These are phyloP conservation scores for Scophthalmus maximus DNA, from an alignment of 2,113 vertebrate genomes.

Conservation along the genomic window DNA sequence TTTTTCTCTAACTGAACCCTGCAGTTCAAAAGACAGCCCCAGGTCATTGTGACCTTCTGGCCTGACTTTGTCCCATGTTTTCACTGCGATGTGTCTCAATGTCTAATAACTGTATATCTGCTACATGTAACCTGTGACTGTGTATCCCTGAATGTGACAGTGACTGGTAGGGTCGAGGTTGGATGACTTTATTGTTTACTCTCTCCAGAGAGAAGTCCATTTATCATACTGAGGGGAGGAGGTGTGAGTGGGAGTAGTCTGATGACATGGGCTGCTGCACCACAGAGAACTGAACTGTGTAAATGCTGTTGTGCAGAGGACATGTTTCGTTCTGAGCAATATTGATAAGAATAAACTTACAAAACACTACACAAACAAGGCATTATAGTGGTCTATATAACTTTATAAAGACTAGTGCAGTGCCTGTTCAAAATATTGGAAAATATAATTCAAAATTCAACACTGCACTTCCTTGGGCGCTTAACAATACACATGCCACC, in stretches of 20 bases:
- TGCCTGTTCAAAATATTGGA: too few species aligned
- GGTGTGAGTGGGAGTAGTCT: slow-evolving; percentile 58
- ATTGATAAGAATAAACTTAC: not conserved
- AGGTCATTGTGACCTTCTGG: slow-evolving; percentile 16
- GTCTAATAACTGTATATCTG: slow-evolving; percentile 46
- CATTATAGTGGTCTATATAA: too few species aligned
- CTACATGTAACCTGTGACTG: slow-evolving; percentile 36
- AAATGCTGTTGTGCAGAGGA: not conserved
- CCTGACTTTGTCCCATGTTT: slow-evolving; percentile 22
- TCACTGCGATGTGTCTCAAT: slow-evolving; percentile 19
- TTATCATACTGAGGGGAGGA: slow-evolving; percentile 66
- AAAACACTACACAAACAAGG: too few species aligned
- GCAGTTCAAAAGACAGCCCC: not conserved
- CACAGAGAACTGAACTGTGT: slow-evolving; percentile 24
- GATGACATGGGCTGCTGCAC: slow-evolving; percentile 58
- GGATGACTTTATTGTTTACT: slow-evolving; percentile 74
- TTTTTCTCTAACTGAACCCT: not conserved
- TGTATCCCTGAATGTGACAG: slow-evolving; percentile 55
- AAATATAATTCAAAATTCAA: too few species aligned
- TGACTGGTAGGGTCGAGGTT: slow-evolving; percentile 52
- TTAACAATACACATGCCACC: too few species aligned
- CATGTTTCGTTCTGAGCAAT: not conserved
- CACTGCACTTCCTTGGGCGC: too few species aligned
- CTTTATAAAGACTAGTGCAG: too few species aligned
- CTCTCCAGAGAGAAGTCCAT: slow-evolving; percentile 65